Evolutionary conservation across 2,888 invertebrate genomes (phyloP), one percentile per base, ranked within the genome.

Genomic region (Callosobruchus maculatus): DNA sequence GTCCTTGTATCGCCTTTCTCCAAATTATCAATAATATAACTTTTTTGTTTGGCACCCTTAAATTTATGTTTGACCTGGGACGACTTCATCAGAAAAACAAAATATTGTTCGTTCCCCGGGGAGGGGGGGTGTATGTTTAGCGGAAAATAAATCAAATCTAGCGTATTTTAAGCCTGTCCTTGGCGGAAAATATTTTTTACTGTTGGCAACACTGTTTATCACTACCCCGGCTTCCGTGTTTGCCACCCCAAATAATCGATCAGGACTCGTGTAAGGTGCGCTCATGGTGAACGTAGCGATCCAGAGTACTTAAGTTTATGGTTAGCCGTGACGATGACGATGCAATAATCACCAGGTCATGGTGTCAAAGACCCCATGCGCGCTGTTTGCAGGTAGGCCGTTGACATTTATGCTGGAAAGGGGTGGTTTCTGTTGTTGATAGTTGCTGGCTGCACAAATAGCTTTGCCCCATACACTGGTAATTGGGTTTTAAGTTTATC

Each of bases 361-460:
- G 78, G 81, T 82, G 83, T 82, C 83, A 84, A 84, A 82, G 82
- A 83, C 82, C 83, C 80, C 78, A 75, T 75, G 68, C 68, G 21
- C 76, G 72, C 77, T 78, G 79, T 78, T 80, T 78, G 77, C 76
- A 79, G 80, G 79, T 79, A 80, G 85, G 84, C 82, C 84, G 83
- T 82, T 82, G 84, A 83, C 84, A 81, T 75, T 67, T 49, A 49
- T 20, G 71, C 74, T 20, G 70, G 13, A 22, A 69, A 71, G 67
- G 70, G 70, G 31, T 72, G 72, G 49, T 49, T 49, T 49, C 49
- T 49, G 13, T 26, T 18, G 49, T 18, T 26, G 26, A 18, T 18
- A 13, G 49, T 18, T 18, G 49, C 49, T 26, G 26, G 49, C 49
- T 49, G 49, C 49, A 49, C 49, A 49, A 49, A 49, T 49, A 18